Evolutionary conservation across 2,888 invertebrate species (phyloP).

Genomic region (Cryptocephalus primarius): DNA sequence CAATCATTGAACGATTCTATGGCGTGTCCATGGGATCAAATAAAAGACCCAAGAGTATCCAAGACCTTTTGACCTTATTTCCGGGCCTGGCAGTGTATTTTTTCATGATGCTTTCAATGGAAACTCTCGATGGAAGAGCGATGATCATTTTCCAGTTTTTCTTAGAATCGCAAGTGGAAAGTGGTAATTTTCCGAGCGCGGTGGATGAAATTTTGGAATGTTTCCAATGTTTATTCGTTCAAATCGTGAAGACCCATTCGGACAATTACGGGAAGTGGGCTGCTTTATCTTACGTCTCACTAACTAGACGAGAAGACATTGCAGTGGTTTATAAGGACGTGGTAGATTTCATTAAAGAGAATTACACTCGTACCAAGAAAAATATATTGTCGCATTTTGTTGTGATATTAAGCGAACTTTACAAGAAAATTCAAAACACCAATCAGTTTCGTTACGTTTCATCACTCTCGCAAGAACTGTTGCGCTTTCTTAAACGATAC

Average conservation of each 20-base stretch:
- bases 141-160: slow-evolving; percentile 22
- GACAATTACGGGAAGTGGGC: slow-evolving; percentile 18
- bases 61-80: slow-evolving; percentile 19
- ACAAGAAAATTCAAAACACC: not conserved
- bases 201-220: slow-evolving; percentile 5
- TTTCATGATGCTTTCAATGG: slow-evolving; percentile 11
- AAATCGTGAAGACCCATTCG: slow-evolving; percentile 16
- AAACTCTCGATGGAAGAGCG: slow-evolving; percentile 15
- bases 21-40: slow-evolving; percentile 17
- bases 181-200: slow-evolving; percentile 8
- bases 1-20: slow-evolving; percentile 21
- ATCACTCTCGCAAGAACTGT: not conserved
- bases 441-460: too few species aligned
- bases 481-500: not conserved
- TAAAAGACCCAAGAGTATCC: slow-evolving; percentile 18
- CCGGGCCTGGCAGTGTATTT: slow-evolving; percentile 15
- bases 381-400: slow-evolving; percentile 1
- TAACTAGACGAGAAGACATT: not conserved
- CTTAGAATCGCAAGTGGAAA: slow-evolving; percentile 18
- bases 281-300: slow-evolving; percentile 1
- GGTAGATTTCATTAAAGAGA: not conserved
- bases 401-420: not conserved
- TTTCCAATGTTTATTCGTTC: slow-evolving; percentile 14
- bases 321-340: not conserved
- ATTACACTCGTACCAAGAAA: not conserved